These are phyloP conservation scores for Apogon hyalosoma DNA, from an alignment of 2,797 vertebrate species.

Conservation along the genomic window DNA sequence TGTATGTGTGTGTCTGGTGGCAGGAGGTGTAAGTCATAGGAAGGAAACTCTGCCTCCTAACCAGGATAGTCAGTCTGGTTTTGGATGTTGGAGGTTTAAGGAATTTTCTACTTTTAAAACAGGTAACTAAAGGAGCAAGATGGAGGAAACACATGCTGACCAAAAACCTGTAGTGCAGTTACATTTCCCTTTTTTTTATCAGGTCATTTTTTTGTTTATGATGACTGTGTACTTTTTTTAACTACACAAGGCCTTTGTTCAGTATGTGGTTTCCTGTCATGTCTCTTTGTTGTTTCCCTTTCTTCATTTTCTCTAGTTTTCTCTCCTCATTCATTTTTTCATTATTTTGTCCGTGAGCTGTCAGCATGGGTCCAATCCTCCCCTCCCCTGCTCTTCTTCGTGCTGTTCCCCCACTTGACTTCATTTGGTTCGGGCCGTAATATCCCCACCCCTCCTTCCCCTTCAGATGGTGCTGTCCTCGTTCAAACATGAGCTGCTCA, in stretches of 20 bases:
- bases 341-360: conserved; percentile 47
- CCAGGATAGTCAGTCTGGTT: conserved; percentile 30
- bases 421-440: conserved; percentile 79
- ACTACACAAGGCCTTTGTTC: conserved; percentile 55
- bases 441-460: conserved; percentile 62
- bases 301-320: conserved; percentile 51
- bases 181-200: neutral
- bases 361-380: conserved; percentile 58
- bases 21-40: neutral
- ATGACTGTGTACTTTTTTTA: neutral
- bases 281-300: conserved; percentile 38
- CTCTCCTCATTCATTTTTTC: conserved; percentile 56
- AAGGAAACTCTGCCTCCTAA: neutral
- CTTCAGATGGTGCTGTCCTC: conserved; percentile 94
- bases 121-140: conserved; percentile 56
- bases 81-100: conserved; percentile 4
- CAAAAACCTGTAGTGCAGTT: conserved; percentile 49
- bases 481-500: conserved; percentile 94
- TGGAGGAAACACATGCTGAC: conserved; percentile 55
- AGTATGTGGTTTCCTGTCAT: conserved; percentile 48
- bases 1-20: conserved; percentile 20
- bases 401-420: conserved; percentile 62
- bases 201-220: neutral
- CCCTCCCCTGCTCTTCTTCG: conserved; percentile 4
- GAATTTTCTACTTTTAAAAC: conserved; percentile 18